Conservation (phyloP, 2,797 vertebrate species). For the Dipus sagitta region DNA sequence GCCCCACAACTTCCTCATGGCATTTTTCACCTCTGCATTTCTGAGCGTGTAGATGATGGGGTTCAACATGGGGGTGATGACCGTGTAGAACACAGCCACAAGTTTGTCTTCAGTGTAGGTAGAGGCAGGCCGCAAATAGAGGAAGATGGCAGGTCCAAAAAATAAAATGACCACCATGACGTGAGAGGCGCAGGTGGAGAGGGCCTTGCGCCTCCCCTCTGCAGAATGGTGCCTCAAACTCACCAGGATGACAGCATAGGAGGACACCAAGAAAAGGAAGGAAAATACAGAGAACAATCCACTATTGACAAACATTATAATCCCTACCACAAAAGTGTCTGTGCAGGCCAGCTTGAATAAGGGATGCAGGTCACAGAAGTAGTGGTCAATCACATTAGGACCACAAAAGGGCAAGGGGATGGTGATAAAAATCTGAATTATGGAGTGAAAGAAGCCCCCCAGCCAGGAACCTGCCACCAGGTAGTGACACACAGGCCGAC, state of each 20-base stretch:
- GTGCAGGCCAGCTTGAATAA: constrained; percentile 79
- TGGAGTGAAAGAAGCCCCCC: constrained; percentile 78
- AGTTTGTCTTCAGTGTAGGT: constrained; percentile 78
- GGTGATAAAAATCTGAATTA: constrained; percentile 73
- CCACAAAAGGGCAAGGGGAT: constrained; percentile 78
- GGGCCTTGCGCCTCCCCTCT: constrained; percentile 76
- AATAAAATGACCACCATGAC: constrained; percentile 68
- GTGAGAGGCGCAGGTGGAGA: constrained; percentile 83
- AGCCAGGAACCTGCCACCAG: constrained; percentile 76
- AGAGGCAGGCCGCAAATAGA: constrained; percentile 72
- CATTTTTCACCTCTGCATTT: constrained; percentile 74
- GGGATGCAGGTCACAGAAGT: constrained; percentile 82
- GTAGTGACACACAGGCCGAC: constrained; percentile 21
- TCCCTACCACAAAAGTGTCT: constrained; percentile 70
- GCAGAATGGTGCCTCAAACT: constrained; percentile 72
- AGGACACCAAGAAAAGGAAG: constrained; percentile 75
- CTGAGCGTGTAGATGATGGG: constrained; percentile 80
- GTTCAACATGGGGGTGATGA: constrained; percentile 80
- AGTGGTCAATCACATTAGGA: constrained; percentile 81
- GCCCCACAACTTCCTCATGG: constrained; percentile 66
- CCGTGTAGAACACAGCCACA: constrained; percentile 73
- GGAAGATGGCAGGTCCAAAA: constrained; percentile 77
- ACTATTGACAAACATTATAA: constrained; percentile 77
- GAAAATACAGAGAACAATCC: constrained; percentile 76
- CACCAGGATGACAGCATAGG: constrained; percentile 73